phyloP scores from a whole-genome alignment of 2,888 invertebrate species.

The Bugulina stolonifera region DNA sequence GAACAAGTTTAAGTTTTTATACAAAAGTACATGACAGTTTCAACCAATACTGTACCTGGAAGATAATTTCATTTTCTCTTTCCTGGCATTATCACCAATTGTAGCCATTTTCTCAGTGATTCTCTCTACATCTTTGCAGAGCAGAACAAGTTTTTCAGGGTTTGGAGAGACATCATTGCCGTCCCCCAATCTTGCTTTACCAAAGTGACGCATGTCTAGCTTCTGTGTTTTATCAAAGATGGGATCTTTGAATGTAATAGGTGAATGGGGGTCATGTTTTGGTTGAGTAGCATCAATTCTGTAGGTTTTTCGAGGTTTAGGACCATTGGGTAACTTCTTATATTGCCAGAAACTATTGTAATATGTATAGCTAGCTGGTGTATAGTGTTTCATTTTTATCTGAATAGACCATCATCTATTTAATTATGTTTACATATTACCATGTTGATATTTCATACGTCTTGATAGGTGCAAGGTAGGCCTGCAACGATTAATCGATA shows the following conservation, averaged over 20 bases:
- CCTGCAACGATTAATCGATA: no score
- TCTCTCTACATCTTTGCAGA: slow-evolving; percentile 86
- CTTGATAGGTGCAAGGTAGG: no score
- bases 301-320: slow-evolving; percentile 75
- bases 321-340: slow-evolving; percentile 95
- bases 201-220: slow-evolving; percentile 33
- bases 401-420: no score
- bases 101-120: slow-evolving; percentile 67
- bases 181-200: slow-evolving; percentile 84
- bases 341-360: slow-evolving; percentile 89
- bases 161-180: slow-evolving; percentile 95
- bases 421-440: no score
- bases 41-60: no score
- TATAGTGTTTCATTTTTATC: no score
- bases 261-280: slow-evolving; percentile 81
- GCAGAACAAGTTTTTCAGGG: slow-evolving; percentile 79
- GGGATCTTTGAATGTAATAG: slow-evolving; percentile 85
- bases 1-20: no score
- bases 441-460: no score
- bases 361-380: no score
- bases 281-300: slow-evolving; percentile 55
- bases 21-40: no score
- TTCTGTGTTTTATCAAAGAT: slow-evolving; percentile 75
- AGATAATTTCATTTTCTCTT: slow-evolving; percentile 95
- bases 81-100: slow-evolving; percentile 55